Evolutionary conservation across 1,140 invertebrate species (phyloP).

Genomic region (Aphaenogaster floridana): DNA sequence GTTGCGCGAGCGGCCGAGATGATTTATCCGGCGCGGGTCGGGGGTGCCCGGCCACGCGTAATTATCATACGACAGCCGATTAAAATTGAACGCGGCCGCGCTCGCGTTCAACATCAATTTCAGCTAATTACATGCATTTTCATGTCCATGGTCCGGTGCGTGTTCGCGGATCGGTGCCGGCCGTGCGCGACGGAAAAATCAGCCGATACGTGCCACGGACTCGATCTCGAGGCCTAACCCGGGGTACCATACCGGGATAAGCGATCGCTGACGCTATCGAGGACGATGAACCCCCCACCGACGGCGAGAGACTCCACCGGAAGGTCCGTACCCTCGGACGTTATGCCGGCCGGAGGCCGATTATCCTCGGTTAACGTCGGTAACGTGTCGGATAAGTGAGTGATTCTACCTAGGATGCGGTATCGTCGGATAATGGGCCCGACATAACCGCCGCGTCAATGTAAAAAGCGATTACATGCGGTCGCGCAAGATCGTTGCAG

Average conservation of each 20-base stretch:
- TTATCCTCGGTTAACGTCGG: slow-evolving; percentile 64
- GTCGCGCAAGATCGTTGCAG: slow-evolving; percentile 60
- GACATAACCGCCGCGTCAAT: slow-evolving; percentile 52
- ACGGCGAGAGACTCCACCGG: slow-evolving; percentile 47
- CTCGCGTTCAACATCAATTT: slow-evolving; percentile 84
- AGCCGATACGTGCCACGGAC: slow-evolving; percentile 73
- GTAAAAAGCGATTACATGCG: slow-evolving; percentile 65
- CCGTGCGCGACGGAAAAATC: slow-evolving; percentile 78
- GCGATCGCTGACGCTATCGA: slow-evolving; percentile 60
- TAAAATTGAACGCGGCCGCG: slow-evolving; percentile 83
- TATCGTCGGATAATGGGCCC: slow-evolving; percentile 48
- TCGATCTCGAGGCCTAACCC: slow-evolving; percentile 32
- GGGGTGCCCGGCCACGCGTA: slow-evolving; percentile 80
- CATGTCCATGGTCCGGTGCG: slow-evolving; percentile 78
- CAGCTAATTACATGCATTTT: slow-evolving; percentile 86
- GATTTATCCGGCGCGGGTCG: slow-evolving; percentile 85
- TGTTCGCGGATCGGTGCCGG: slow-evolving; percentile 41
- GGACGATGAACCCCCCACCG: slow-evolving; percentile 53
- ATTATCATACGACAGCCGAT: slow-evolving; percentile 87
- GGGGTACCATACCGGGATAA: slow-evolving; percentile 22
- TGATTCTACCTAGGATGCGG: slow-evolving; percentile 64
- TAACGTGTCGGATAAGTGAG: slow-evolving; percentile 65
- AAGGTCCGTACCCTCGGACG: slow-evolving; percentile 52
- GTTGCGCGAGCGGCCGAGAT: slow-evolving; percentile 74
- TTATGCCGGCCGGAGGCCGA: slow-evolving; percentile 45